Percentiles rank a stretch among this genome's conserved stretches.
phyloP scores from a whole-genome alignment of 92 coral and sea anemone genomes.

The Palythoa caribaeorum region DNA sequence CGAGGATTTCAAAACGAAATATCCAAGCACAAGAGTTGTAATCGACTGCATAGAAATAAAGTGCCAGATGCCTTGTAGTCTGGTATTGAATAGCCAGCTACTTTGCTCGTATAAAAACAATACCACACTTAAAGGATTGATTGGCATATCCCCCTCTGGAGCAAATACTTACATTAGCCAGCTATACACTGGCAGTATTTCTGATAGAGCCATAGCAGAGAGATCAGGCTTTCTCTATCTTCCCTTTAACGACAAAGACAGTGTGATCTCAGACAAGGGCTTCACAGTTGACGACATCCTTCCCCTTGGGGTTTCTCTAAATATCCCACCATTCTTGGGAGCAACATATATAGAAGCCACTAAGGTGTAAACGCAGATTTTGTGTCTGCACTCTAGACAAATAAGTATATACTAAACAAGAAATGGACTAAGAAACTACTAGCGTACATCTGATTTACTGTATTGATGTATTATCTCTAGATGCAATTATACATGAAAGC shows the following conservation, averaged over 20 bases:
- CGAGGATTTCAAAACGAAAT: conserved; percentile 50
- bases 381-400: conserved; percentile 25
- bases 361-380: conserved; percentile 24
- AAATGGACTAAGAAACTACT: conserved; percentile 26
- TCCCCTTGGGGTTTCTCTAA: conserved; percentile 27
- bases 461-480: not conserved
- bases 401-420: conserved; percentile 13
- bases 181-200: conserved; percentile 34
- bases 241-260: conserved; percentile 37
- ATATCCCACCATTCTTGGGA: conserved; percentile 37
- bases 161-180: conserved; percentile 20
- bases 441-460: conserved; percentile 4
- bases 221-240: conserved; percentile 32
- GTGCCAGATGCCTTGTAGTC: conserved; percentile 45
- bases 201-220: conserved; percentile 21
- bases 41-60: conserved; percentile 47
- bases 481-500: conserved; percentile 28
- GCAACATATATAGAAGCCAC: conserved; percentile 17
- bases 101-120: conserved; percentile 28
- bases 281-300: conserved; percentile 21
- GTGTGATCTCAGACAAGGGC: conserved; percentile 33
- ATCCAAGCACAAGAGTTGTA: conserved; percentile 48
- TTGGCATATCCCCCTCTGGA: conserved; percentile 32
- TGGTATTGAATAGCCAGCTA: conserved; percentile 30
- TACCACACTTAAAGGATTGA: conserved; percentile 16